phyloP scores from a whole-genome alignment of 2,888 invertebrate genomes.

The Dasysyrphus albostriatus region DNA sequence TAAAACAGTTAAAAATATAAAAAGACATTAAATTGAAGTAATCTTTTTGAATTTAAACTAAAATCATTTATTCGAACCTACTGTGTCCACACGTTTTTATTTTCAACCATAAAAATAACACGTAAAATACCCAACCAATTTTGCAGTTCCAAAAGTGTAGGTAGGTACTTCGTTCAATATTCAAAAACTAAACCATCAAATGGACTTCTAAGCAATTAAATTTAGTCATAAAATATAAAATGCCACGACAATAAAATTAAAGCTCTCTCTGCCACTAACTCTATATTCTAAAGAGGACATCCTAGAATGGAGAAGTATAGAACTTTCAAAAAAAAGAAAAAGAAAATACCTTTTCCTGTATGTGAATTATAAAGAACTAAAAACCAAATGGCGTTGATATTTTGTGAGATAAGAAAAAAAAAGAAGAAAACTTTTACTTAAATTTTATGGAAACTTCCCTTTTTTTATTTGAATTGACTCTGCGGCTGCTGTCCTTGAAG shows the following conservation, averaged over 20 bases:
- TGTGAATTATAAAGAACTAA: background rate
- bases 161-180: slow-evolving; percentile 16
- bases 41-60: background rate
- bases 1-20: background rate
- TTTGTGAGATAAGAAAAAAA: background rate
- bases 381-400: slow-evolving; percentile 2
- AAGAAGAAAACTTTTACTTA: too few species aligned
- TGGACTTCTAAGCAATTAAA: slow-evolving; percentile 61
- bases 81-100: background rate
- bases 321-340: background rate
- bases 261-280: background rate
- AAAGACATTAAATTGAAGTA: background rate
- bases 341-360: background rate
- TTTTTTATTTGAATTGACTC: background rate
- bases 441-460: background rate
- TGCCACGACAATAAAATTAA: slow-evolving; percentile 21
- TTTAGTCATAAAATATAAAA: slow-evolving; percentile 25
- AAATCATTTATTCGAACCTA: slow-evolving; percentile 47
- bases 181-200: slow-evolving; percentile 45
- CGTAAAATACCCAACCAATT: background rate
- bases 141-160: background rate
- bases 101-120: slow-evolving; percentile 7
- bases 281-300: background rate
- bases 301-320: background rate
- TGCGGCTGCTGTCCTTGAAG: background rate